Evolutionary conservation across 1,140 invertebrate genomes (phyloP).

Genomic region (Atta colombica): DNA sequence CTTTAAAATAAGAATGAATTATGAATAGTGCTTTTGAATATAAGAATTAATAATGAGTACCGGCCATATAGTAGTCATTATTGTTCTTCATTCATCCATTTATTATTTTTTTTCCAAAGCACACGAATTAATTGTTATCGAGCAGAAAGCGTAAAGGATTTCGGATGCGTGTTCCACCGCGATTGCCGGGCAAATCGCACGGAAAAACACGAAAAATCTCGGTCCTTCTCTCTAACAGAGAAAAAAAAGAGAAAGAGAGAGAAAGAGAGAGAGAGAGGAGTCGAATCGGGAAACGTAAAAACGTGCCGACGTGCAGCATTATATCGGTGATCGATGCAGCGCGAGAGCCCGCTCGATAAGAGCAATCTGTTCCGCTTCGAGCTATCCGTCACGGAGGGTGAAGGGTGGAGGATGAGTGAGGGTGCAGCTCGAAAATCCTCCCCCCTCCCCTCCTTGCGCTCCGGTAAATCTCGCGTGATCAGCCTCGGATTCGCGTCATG

Average conservation of each 20-base stretch:
- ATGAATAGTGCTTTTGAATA: too few relatives aligned
- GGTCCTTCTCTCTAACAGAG: not conserved
- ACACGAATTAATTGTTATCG: constrained; percentile 8
- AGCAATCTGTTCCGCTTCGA: constrained; percentile 67
- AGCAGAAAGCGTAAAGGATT: not conserved
- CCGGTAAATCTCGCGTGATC: constrained; percentile 42
- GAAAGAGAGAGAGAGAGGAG: not conserved
- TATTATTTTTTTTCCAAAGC: not conserved
- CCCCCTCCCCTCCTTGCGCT: too few relatives aligned
- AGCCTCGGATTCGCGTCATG: not conserved
- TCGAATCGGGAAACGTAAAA: constrained; percentile 25
- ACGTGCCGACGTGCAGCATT: constrained; percentile 52
- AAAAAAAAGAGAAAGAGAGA: not conserved
- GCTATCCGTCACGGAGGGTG: constrained; percentile 35
- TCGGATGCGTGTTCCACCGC: not conserved
- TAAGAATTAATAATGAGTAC: too few relatives aligned
- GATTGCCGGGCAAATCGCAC: constrained; percentile 30
- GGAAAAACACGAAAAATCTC: constrained; percentile 44
- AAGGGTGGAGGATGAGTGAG: not conserved
- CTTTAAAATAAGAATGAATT: too few relatives aligned
- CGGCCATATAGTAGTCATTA: too few relatives aligned
- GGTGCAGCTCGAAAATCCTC: constrained; percentile 41
- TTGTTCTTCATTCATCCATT: not conserved
- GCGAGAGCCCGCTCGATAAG: constrained; percentile 35
- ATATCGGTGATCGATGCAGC: constrained; percentile 58